Percentiles rank a stretch among this genome's conserved stretches.
These are phyloP conservation scores for Neodiprion virginianus DNA, from an alignment of 1,140 invertebrate species.

Conservation along the genomic window DNA sequence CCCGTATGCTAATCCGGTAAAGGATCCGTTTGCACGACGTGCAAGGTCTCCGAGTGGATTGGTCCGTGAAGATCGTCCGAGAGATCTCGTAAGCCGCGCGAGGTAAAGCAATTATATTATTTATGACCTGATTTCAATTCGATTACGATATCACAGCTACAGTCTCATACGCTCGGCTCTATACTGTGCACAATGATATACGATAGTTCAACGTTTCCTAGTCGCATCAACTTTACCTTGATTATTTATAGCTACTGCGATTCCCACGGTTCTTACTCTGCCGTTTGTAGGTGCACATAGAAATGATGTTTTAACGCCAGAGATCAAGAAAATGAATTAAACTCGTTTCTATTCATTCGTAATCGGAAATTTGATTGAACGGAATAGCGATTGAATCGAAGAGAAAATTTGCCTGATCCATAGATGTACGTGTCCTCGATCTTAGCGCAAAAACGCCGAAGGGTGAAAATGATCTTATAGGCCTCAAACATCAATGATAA, in stretches of 20 bases:
- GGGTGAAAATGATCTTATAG: too few relatives aligned
- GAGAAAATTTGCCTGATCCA: too few relatives aligned
- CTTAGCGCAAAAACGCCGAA: too few relatives aligned
- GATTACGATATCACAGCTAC: slow-evolving; percentile 36
- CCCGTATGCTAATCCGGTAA: neutral
- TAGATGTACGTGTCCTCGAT: too few relatives aligned
- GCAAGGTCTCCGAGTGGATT: slow-evolving; percentile 1
- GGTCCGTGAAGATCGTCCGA: slow-evolving; percentile 3
- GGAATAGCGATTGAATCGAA: too few relatives aligned
- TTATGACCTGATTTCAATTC: slow-evolving; percentile 43
- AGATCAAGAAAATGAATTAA: too few relatives aligned
- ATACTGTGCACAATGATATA: neutral
- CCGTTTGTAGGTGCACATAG: too few relatives aligned
- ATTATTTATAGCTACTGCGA: neutral
- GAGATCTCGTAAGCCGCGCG: neutral
- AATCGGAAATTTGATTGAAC: too few relatives aligned
- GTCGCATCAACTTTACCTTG: neutral
- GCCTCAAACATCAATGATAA: too few relatives aligned
- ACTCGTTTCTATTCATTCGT: too few relatives aligned
- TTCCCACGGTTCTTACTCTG: too few relatives aligned
- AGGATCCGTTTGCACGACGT: neutral
- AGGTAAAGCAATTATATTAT: slow-evolving; percentile 46
- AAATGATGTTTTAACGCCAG: too few relatives aligned
- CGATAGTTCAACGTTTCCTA: neutral
- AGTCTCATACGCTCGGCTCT: neutral